phyloP scores from a whole-genome alignment of 2,888 invertebrate species.

The Stegophylla sp. region DNA sequence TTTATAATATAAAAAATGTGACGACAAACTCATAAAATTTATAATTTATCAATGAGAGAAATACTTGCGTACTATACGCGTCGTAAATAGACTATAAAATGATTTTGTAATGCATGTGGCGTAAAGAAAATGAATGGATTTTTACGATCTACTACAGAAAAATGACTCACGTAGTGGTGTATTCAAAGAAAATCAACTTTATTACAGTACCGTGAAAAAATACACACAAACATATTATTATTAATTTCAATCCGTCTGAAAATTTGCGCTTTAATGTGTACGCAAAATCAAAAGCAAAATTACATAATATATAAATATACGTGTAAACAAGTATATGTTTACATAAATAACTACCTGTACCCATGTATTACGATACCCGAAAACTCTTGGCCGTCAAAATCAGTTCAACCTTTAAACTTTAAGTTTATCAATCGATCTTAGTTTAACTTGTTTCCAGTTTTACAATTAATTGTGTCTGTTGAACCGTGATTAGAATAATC shows the following conservation, averaged over 20 bases:
- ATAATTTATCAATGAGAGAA: slow-evolving; percentile 36
- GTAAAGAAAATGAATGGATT: slow-evolving; percentile 7
- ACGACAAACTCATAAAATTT: slow-evolving; percentile 32
- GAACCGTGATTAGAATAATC: too few species aligned
- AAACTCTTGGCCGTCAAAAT: too few species aligned
- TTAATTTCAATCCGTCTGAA: not conserved
- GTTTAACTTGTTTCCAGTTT: too few species aligned
- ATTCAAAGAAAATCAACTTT: not conserved
- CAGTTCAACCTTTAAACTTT: too few species aligned
- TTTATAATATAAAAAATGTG: slow-evolving; percentile 30
- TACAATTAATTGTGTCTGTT: too few species aligned
- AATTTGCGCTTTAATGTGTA: not conserved
- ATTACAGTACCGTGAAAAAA: not conserved
- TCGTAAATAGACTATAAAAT: slow-evolving; percentile 43
- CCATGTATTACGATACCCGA: too few species aligned
- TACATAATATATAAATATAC: not conserved
- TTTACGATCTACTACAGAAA: slow-evolving; percentile 38
- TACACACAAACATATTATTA: not conserved
- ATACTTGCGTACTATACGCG: slow-evolving; percentile 3
- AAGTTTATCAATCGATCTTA: too few species aligned
- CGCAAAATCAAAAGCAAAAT: not conserved
- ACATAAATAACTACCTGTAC: too few species aligned
- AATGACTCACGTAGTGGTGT: slow-evolving; percentile 1
- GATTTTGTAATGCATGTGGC: not conserved
- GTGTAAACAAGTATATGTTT: not conserved